Evolutionary conservation across 2,797 vertebrate genomes (phyloP), one percentile per base, ranked within the genome.

Genomic region (Strix occidentalis): DNA sequence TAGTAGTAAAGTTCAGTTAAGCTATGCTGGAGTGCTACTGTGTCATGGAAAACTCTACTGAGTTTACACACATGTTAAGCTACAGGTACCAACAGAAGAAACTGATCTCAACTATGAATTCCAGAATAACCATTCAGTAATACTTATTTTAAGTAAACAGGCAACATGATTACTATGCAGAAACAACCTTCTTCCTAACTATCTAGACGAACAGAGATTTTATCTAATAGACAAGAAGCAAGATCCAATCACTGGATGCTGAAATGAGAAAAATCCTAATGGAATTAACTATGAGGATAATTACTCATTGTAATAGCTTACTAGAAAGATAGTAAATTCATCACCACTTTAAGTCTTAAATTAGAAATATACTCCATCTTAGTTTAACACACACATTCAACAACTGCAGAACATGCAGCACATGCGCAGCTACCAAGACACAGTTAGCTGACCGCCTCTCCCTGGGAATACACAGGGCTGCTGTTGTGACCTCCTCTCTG

Each of bases 201-300:
- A 54, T 21, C 48, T 15, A 68, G 33, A 13, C 2, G 2, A 92
- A 79, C 14, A 33, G 37, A 11, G 31, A 54, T 72, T 89, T 86
- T 39, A 86, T 78, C 19, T n/a, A 64, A 33, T 1, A 74, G 65
- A 60, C 24, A 86, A 61, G 39, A 69, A 92, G 41, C 7, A 91
- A 87, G 53, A 90, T 46, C 41, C 29, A 57, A 77, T 64, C 37
- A 57, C 46, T 39, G 63, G 84, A 91, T 35, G 43, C 31, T 84
- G 64, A 94, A 78, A 65, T 65, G 31, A 88, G 69, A 95, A 86
- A 91, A 94, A 75, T 65, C 65, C 35, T 89, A 84, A 88, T 79
- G 51, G 54, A 95, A 88, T 89, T 87, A 93, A 83, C 84, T 61
- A 65, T 18, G 23, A 83, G 29, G 25, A 81, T 63, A 91, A 93